Evolutionary conservation across 2,888 invertebrate genomes (phyloP).

Genomic region (Dorcus parallelipipedus): DNA sequence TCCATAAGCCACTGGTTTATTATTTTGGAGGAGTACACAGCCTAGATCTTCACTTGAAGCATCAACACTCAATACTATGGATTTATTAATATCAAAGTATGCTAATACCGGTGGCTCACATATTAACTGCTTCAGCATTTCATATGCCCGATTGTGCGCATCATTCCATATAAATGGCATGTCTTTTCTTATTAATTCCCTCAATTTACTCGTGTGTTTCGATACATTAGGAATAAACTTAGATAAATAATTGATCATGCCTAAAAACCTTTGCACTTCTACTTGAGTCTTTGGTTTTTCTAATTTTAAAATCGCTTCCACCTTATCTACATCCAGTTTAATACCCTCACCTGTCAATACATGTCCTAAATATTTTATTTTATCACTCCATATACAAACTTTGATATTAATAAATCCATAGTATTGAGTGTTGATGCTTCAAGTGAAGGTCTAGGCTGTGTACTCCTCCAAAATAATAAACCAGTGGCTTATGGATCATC

Average conservation of each 20-base stretch:
- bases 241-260: constrained; percentile 25
- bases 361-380: not conserved
- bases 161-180: no score
- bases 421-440: no score
- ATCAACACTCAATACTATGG: constrained; percentile 22
- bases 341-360: not conserved
- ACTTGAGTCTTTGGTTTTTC: not conserved
- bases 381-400: constrained; percentile 10
- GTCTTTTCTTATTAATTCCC: not conserved
- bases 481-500: no score
- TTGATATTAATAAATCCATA: no score
- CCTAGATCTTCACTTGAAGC: constrained; percentile 23
- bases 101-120: constrained; percentile 14
- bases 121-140: no score
- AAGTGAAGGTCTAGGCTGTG: no score
- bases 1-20: constrained; percentile 29
- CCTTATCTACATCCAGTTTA: not conserved
- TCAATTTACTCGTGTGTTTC: constrained; percentile 18
- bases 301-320: not conserved
- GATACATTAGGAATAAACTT: constrained; percentile 25
- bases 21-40: constrained; percentile 27
- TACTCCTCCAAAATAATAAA: no score
- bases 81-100: constrained; percentile 18
- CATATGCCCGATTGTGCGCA: no score
- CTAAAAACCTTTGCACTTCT: constrained; percentile 23